phyloP scores from a whole-genome alignment of 2,797 vertebrate species.

The Yasuhikotakia modesta region DNA sequence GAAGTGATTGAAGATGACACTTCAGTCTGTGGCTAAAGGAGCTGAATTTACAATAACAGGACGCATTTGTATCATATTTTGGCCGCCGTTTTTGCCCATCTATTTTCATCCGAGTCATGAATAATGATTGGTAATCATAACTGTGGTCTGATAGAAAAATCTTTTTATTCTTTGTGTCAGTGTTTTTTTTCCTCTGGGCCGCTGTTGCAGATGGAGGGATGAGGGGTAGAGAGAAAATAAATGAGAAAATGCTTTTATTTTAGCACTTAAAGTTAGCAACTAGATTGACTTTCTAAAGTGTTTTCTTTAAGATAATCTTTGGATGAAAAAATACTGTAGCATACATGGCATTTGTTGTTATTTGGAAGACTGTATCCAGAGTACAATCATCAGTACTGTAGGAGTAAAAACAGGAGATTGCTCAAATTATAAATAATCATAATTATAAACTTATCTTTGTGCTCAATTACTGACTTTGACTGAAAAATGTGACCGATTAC shows the following conservation, averaged over 20 bases:
- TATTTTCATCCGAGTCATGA: constrained; percentile 51
- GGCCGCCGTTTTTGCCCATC: constrained; percentile 52
- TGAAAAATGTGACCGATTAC: no score
- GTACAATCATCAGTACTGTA: no score
- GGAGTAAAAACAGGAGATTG: no score
- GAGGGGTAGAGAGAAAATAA: neutral
- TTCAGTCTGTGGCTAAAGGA: constrained; percentile 65
- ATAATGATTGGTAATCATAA: constrained; percentile 43
- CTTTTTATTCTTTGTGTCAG: neutral
- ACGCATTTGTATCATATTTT: constrained; percentile 63
- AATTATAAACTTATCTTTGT: no score
- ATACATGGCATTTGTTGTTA: constrained; percentile 35
- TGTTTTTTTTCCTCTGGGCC: neutral
- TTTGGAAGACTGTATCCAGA: constrained; percentile 2
- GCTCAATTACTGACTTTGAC: no score
- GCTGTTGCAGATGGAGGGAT: neutral
- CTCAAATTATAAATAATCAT: no score
- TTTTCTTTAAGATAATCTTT: neutral
- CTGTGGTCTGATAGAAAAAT: constrained; percentile 7
- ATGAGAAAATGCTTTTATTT: neutral
- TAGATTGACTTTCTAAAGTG: neutral
- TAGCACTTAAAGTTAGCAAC: neutral
- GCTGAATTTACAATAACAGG: constrained; percentile 70
- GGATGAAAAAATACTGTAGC: neutral
- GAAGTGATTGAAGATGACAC: constrained; percentile 70